Conservation (phyloP, 2,888 invertebrate genomes). For the Philereme transversata region DNA sequence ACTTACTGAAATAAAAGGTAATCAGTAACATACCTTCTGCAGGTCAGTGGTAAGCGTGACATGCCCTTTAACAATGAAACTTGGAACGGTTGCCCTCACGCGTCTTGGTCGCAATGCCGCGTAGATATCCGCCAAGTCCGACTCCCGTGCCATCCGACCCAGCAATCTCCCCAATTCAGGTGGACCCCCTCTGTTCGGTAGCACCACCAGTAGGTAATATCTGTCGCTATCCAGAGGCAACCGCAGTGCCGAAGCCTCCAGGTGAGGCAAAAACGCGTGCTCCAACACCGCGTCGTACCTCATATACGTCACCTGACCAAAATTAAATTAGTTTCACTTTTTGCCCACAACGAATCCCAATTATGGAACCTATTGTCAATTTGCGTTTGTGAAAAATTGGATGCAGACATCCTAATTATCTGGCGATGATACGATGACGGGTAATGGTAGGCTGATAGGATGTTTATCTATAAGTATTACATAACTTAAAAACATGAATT, state of each 20-base stretch:
- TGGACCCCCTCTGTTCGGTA: constrained; percentile 86
- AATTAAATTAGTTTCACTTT: constrained; percentile 41
- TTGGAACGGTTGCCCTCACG: constrained; percentile 91
- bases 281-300: constrained; percentile 91
- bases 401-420: constrained; percentile 26
- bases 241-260: constrained; percentile 89
- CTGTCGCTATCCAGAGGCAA: constrained; percentile 91
- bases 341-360: constrained; percentile 35
- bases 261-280: constrained; percentile 88
- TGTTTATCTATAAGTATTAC: neutral
- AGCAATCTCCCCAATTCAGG: constrained; percentile 86
- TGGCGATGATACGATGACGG: constrained; percentile 29
- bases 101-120: constrained; percentile 87
- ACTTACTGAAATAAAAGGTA: no score
- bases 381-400: constrained; percentile 31
- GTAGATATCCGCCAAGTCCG: constrained; percentile 87
- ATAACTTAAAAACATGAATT: neutral
- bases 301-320: constrained; percentile 86
- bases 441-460: constrained; percentile 25
- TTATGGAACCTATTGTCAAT: constrained; percentile 37
- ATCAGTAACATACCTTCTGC: constrained; percentile 87
- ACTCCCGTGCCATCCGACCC: constrained; percentile 84
- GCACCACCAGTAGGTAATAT: constrained; percentile 89
- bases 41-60: constrained; percentile 91
- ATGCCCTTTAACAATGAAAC: constrained; percentile 91